Base-by-base conservation (phyloP, 1,140 invertebrate species). In the Rhizoglyphus robini region DNA sequence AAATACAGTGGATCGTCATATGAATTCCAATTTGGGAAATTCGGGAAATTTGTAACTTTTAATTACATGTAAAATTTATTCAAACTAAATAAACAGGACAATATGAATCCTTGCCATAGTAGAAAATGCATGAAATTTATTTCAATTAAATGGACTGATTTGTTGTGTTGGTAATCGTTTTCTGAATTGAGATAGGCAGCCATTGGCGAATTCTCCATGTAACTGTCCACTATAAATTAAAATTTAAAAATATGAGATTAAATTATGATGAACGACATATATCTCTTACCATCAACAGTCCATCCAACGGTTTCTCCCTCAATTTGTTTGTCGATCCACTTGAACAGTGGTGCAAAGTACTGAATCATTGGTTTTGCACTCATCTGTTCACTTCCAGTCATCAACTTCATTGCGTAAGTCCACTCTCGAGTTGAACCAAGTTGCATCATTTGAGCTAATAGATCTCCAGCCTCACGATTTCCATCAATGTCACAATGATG, bases 401-500 rank as follows among this genome's bases (percentile, higher is more conserved):
- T 80, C 61, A 83, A 79, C 66, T 83, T 78, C 65, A 93, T 79
- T 1, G 88, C 83, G 67, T 91, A 84, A 68, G 79, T 83, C 88
- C 80, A 90, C 63, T 76, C 83, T 73, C 80, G 80, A 13, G 88
- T 88, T 8, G 83, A 81, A 0, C 90, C 90, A 1, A 82, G 73
- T 59, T 83, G 81, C 74, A 94, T 80, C 65, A 89, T 78, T 66
- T 82, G 1, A 1, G 46, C 31, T 15, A 66, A 38, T 61, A 63
- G 41, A 47, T 69, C 23, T 8, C 79, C 79, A 4, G 79, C 79
- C 41, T 69, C 68, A 60, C 69, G 70, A 1, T 73, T 76, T 11
- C 69, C 47, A 65, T 78, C 77, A 68, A 95, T 88, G 74, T 96
- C 91, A 76, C 91, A 96, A 71, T 86, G 86, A 76, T 95, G 86